Evolutionary conservation across 2,888 invertebrate genomes (phyloP), one percentile per base, ranked within the genome.

Genomic region (Stenodema calcarata): DNA sequence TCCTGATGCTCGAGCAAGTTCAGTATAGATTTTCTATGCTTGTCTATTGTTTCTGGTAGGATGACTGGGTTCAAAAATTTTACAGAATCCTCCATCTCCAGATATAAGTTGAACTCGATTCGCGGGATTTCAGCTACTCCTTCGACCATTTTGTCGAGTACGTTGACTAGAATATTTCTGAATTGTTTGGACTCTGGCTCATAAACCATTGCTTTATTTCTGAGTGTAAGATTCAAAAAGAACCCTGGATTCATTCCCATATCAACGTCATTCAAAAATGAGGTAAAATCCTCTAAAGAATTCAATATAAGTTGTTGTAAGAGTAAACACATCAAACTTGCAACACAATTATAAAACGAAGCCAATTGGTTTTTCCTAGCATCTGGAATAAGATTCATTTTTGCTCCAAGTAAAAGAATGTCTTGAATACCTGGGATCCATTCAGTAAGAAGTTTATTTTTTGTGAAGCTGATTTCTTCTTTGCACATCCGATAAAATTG

Each of bases 311-410:
- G 91, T 28, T 94, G 94, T 91, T 97, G 97, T 86, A 98, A 92
- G 90, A 97, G 96, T 89, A 95, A 95, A 0, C 97, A 96, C 98
- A 98, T 98, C 62, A 98, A 92, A 41, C 95, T 95, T 0, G 95
- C 95, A 0, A 97, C 94, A 89, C 96, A 95, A 91, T 97, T 95
- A 91, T 95, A 98, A 91, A 97, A 97, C 73, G 94, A 94, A 0
- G 96, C 96, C 84, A 96, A 92, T 88, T 93, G 92, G 86, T 93
- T 94, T 90, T 93, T 95, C 90, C 94, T 95, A 86, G 92, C 93
- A 0, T 95, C 96, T 92, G 94, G 91, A 23, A 87, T 90, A 88
- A 87, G 88, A 47, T 73, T 73, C 73, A 47, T 27, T 73, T 84
- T 84, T 12, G 84, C 73, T 0, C 84, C 84, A 47, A 47, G 28